phyloP scores from a whole-genome alignment of 2,797 vertebrate genomes.

The Graptemys geographica region DNA sequence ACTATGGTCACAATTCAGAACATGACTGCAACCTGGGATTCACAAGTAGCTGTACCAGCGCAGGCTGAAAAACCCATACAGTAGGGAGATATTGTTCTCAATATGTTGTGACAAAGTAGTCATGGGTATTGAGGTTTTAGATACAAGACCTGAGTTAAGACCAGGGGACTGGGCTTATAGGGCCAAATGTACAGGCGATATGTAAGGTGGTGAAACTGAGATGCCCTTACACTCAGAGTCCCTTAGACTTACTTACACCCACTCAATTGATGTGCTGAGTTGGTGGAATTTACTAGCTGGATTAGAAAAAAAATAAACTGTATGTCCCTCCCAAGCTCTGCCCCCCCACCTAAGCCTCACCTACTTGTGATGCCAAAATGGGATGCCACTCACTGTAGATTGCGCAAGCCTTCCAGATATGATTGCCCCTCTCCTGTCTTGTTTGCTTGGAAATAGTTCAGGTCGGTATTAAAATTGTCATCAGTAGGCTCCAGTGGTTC shows the following conservation, averaged over 20 bases:
- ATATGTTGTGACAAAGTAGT: fast-evolving
- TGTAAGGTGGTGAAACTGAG: fast-evolving
- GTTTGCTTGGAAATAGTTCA: background rate
- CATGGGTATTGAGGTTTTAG: fast-evolving
- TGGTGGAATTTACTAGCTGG: background rate
- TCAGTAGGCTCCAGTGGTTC: background rate
- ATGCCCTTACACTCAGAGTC: background rate
- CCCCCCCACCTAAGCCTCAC: background rate
- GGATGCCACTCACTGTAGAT: background rate
- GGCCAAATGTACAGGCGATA: fast-evolving
- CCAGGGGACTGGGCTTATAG: background rate
- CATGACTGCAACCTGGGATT: background rate
- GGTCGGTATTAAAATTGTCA: background rate
- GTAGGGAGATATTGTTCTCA: background rate
- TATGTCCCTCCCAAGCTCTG: background rate
- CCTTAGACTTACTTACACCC: background rate
- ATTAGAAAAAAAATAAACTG: background rate
- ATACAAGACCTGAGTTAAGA: fast-evolving
- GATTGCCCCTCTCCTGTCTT: background rate
- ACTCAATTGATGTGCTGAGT: background rate
- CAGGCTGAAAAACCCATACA: background rate
- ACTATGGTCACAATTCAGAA: background rate
- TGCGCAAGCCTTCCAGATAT: background rate
- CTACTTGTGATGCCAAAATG: background rate
- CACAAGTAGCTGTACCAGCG: fast-evolving